These are phyloP conservation scores for Chaetodon trifascialis DNA, from an alignment of 2,113 vertebrate species.

Conservation along the genomic window DNA sequence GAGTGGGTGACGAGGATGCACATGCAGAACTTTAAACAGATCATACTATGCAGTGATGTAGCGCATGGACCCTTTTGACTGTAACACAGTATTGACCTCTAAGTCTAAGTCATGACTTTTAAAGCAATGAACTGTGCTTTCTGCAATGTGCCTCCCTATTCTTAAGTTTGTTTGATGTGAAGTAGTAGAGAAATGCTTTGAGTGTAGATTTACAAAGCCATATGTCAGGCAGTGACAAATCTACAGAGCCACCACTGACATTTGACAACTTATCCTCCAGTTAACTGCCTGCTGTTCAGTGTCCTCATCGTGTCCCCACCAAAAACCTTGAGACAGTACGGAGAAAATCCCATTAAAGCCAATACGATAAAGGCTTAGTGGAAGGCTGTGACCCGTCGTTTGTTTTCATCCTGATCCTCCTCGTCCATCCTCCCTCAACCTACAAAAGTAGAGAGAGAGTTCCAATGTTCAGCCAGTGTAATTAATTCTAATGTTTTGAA, in stretches of 20 bases:
- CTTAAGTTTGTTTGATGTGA: neutral
- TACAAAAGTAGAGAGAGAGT: neutral
- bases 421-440: neutral
- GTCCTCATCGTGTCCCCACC: slow-evolving; percentile 45
- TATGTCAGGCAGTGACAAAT: slow-evolving; percentile 13
- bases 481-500: neutral
- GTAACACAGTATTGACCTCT: neutral
- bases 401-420: slow-evolving; percentile 30
- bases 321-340: slow-evolving; percentile 38
- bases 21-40: neutral
- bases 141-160: neutral
- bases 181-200: slow-evolving; percentile 7
- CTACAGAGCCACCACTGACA: slow-evolving; percentile 19
- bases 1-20: neutral
- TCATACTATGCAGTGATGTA: neutral
- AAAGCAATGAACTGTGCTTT: neutral
- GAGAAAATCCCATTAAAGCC: slow-evolving; percentile 61
- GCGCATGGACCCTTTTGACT: neutral
- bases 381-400: slow-evolving; percentile 41
- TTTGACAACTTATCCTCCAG: slow-evolving; percentile 37
- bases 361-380: slow-evolving; percentile 30
- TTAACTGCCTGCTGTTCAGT: slow-evolving; percentile 37
- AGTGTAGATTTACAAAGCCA: slow-evolving; percentile 6
- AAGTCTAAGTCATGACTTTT: neutral
- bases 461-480: neutral